phyloP scores from a whole-genome alignment of 2,888 invertebrate species.

The Lithosia quadra region DNA sequence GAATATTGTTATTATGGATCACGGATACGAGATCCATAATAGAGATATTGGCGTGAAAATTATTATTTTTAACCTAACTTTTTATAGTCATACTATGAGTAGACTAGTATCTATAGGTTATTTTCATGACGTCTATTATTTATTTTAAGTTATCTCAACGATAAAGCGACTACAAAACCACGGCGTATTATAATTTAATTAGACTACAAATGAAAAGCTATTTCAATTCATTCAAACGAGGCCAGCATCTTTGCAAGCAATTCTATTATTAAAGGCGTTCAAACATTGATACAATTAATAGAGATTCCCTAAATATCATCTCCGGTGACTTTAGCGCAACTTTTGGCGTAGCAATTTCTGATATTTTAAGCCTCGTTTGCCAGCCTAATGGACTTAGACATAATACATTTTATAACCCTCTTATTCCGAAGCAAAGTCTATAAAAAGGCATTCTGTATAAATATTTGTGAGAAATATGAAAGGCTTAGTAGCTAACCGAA shows the following conservation, averaged over 20 bases:
- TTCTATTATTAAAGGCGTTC: not conserved
- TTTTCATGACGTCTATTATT: no score
- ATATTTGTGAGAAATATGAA: constrained; percentile 11
- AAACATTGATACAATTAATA: not conserved
- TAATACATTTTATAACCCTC: constrained; percentile 26
- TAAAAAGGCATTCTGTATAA: constrained; percentile 17
- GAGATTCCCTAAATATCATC: constrained; percentile 12
- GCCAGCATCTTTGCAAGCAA: not conserved
- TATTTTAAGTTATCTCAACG: no score
- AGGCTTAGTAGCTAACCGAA: constrained; percentile 4
- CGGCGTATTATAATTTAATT: not conserved
- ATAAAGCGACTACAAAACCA: not conserved
- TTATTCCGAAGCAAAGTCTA: constrained; percentile 22
- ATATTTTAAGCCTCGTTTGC: constrained; percentile 31
- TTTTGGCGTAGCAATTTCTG: constrained; percentile 23
- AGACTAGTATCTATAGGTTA: no score
- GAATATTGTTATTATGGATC: no score
- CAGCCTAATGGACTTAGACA: constrained; percentile 13
- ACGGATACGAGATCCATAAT: no score
- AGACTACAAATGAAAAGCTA: not conserved
- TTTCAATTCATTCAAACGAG: not conserved
- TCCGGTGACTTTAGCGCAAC: constrained; percentile 23
- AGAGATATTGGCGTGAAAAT: no score
- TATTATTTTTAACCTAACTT: no score
- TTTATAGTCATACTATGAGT: no score